Conservation (phyloP, 2,797 vertebrate genomes). For the Lithobates sylvaticus region DNA sequence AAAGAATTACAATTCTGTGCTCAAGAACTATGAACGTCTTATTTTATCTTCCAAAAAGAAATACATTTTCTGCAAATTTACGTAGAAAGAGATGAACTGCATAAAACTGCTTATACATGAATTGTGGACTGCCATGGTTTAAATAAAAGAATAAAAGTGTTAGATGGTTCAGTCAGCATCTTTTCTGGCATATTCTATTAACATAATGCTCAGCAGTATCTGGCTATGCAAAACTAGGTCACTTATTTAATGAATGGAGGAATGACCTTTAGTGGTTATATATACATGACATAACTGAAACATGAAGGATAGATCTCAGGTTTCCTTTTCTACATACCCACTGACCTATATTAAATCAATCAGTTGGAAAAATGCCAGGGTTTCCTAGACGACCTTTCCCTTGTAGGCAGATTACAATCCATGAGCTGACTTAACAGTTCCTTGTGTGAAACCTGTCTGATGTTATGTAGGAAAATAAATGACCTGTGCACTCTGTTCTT, state of each 20-base stretch:
- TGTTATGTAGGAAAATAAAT: neutral
- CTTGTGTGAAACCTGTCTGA: neutral
- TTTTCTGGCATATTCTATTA: slow-evolving; percentile 12
- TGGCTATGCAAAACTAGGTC: slow-evolving; percentile 3
- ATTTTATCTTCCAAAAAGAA: neutral
- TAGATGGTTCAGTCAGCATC: neutral
- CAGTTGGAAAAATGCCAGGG: neutral
- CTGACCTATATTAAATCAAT: slow-evolving; percentile 3
- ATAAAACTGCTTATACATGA: too few relatives aligned
- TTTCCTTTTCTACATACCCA: slow-evolving; percentile 12
- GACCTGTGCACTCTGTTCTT: neutral
- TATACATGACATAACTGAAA: neutral
- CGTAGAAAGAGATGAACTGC: neutral
- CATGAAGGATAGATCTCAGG: neutral
- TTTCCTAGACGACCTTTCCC: slow-evolving; percentile 10
- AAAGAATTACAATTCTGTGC: too few relatives aligned
- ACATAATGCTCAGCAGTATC: slow-evolving; percentile 1
- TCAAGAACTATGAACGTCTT: neutral
- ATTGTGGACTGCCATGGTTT: neutral
- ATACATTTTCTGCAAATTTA: neutral
- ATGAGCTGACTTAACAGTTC: slow-evolving; percentile 23
- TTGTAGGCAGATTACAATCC: neutral
- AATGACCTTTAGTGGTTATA: neutral
- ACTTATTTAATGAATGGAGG: neutral
- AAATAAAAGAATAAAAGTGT: neutral